Percentiles rank a stretch among this genome's conserved stretches.
Conservation (phyloP, 2,113 vertebrate genomes). For the Ranitomeya imitator region DNA sequence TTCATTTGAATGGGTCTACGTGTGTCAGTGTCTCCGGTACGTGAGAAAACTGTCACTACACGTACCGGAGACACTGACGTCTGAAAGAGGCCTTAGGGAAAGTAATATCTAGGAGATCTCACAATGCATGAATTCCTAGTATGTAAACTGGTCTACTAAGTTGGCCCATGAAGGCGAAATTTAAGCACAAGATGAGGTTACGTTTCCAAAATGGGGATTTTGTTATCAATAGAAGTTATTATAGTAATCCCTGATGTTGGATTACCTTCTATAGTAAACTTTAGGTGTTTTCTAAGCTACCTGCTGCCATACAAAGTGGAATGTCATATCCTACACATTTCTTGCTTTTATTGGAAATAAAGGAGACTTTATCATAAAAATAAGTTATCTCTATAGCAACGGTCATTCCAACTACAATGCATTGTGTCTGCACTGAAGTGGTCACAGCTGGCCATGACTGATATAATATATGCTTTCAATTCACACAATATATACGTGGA, state of each 20-base stretch:
- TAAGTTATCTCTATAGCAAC: constrained; percentile 17
- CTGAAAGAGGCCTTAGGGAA: no score
- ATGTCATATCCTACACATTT: neutral
- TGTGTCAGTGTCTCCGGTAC: no score
- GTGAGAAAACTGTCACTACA: no score
- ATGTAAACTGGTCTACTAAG: neutral
- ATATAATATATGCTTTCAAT: constrained; percentile 20
- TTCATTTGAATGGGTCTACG: no score
- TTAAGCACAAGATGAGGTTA: neutral
- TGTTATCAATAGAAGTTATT: neutral
- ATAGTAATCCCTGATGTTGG: neutral
- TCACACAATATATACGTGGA: neutral
- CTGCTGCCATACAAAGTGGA: neutral
- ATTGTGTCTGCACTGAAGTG: neutral
- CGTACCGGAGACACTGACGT: no score
- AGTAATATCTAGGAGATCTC: neutral
- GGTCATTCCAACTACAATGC: neutral
- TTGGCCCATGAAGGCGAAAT: neutral
- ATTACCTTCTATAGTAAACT: neutral
- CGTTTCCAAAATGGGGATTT: neutral
- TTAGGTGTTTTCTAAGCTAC: neutral
- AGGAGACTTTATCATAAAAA: neutral
- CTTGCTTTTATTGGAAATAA: neutral
- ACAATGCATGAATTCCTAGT: neutral
- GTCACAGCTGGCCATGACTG: constrained; percentile 5